A percentile compares a stretch with the other conserved stretches of the same genome.
phyloP scores from a whole-genome alignment of 2,113 vertebrate genomes.

The Toxotes jaculatrix region DNA sequence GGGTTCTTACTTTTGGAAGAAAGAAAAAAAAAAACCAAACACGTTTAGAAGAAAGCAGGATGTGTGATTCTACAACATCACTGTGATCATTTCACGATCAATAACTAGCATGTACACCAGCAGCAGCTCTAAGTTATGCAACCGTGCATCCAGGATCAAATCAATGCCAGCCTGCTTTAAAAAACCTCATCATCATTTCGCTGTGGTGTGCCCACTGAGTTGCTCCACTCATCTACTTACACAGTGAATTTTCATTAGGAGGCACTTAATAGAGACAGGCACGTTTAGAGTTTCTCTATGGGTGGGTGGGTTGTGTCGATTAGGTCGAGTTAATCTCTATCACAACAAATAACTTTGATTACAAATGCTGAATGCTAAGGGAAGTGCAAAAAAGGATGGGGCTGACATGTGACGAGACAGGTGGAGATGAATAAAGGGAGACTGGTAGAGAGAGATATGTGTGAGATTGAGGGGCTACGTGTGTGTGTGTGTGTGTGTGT shows the following conservation, averaged over 20 bases:
- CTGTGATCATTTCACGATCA: conserved; percentile 33
- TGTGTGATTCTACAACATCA: conserved; percentile 25
- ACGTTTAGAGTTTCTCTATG: conserved; percentile 69
- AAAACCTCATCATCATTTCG: conserved; percentile 52
- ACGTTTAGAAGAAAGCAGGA: conserved; percentile 15
- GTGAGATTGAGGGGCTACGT: not conserved
- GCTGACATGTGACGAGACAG: conserved; percentile 30
- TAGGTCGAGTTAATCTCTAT: conserved; percentile 77
- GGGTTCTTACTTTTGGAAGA: conserved; percentile 46
- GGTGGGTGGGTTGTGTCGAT: conserved; percentile 72
- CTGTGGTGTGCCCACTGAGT: conserved; percentile 42
- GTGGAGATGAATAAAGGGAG: conserved; percentile 37
- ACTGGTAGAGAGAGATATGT: conserved; percentile 29
- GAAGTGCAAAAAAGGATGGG: conserved; percentile 47
- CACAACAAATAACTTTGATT: conserved; percentile 81
- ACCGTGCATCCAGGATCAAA: conserved; percentile 53
- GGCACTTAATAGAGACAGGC: conserved; percentile 74
- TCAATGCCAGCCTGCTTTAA: conserved; percentile 56
- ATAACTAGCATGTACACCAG: conserved; percentile 42
- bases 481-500: not conserved
- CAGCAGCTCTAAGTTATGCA: conserved; percentile 49
- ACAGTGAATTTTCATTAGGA: conserved; percentile 74
- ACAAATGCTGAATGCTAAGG: conserved; percentile 57
- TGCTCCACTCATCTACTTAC: conserved; percentile 61
- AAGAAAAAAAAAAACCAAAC: not conserved